Percentiles rank a stretch among this genome's conserved stretches.
Conservation (phyloP, 2,797 vertebrate species). For the Channallabes apus region DNA sequence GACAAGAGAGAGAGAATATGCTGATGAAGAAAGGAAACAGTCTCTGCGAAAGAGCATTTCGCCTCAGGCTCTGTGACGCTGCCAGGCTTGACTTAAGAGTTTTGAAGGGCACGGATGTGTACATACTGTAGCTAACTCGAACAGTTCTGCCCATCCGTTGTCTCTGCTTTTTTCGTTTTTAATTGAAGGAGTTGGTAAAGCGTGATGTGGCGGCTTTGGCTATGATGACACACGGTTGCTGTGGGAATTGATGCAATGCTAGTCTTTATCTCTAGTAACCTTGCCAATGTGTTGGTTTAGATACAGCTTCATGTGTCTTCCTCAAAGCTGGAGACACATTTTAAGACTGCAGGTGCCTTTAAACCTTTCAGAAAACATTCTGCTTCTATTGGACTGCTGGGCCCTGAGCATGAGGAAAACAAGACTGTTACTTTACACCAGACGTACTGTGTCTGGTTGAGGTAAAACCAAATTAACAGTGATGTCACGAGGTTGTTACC, state of each 20-base stretch:
- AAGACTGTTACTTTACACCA: neutral
- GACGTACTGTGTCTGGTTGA: slow-evolving; percentile 8
- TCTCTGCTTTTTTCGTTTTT: slow-evolving; percentile 22
- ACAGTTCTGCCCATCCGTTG: slow-evolving; percentile 27
- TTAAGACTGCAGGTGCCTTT: neutral
- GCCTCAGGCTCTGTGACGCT: slow-evolving; percentile 40
- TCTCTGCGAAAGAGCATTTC: slow-evolving; percentile 36
- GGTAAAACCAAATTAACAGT: neutral
- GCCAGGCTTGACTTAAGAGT: slow-evolving; percentile 39
- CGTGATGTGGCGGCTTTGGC: slow-evolving; percentile 39
- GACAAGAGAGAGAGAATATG: slow-evolving; percentile 42
- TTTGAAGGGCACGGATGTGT: slow-evolving; percentile 30
- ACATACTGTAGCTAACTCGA: slow-evolving; percentile 21
- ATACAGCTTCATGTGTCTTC: neutral
- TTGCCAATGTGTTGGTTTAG: slow-evolving; percentile 32
- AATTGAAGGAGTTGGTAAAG: slow-evolving; percentile 44
- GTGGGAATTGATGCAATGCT: slow-evolving; percentile 47
- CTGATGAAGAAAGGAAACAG: slow-evolving; percentile 46
- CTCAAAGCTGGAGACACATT: neutral
- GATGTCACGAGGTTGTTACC: neutral
- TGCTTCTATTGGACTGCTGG: neutral
- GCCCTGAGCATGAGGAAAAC: neutral
- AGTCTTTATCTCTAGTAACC: slow-evolving; percentile 35
- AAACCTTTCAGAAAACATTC: slow-evolving; percentile 11
- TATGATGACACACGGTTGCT: slow-evolving; percentile 47